Conservation (phyloP, 1,140 invertebrate genomes). For the Drosophila tani region DNA sequence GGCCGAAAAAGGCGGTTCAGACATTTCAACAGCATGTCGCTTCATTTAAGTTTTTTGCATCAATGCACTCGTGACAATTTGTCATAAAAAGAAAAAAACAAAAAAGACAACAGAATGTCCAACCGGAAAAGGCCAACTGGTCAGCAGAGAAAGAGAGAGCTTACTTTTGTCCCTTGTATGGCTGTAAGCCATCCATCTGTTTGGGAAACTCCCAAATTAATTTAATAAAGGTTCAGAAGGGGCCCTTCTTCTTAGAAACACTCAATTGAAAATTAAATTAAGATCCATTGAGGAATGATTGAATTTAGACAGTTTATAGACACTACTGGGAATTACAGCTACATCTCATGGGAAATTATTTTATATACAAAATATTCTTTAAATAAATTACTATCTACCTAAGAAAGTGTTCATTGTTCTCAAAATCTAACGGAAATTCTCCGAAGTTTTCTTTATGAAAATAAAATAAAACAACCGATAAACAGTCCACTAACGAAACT, state of each 20-base stretch:
- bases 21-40: conserved; percentile 82
- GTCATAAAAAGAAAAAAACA: conserved; percentile 64
- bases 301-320: too few relatives aligned
- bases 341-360: too few relatives aligned
- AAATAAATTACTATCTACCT: too few relatives aligned
- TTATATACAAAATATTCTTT: too few relatives aligned
- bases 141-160: conserved; percentile 1
- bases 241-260: neutral
- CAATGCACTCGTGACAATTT: conserved; percentile 83
- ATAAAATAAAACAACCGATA: neutral
- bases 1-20: conserved; percentile 58
- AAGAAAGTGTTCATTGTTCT: neutral
- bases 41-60: conserved; percentile 83
- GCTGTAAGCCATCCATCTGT: conserved; percentile 9
- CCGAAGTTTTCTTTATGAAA: neutral
- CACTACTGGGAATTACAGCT: too few relatives aligned
- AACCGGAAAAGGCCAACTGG: conserved; percentile 42
- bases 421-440: neutral
- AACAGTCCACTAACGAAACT: conserved; percentile 6
- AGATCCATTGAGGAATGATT: neutral
- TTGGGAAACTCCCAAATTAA: conserved; percentile 20
- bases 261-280: neutral
- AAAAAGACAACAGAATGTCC: conserved; percentile 16
- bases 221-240: conserved; percentile 1
- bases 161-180: neutral